Base-by-base conservation (phyloP, 92 coral and sea anemone genomes). In the Bergia sp. region DNA sequence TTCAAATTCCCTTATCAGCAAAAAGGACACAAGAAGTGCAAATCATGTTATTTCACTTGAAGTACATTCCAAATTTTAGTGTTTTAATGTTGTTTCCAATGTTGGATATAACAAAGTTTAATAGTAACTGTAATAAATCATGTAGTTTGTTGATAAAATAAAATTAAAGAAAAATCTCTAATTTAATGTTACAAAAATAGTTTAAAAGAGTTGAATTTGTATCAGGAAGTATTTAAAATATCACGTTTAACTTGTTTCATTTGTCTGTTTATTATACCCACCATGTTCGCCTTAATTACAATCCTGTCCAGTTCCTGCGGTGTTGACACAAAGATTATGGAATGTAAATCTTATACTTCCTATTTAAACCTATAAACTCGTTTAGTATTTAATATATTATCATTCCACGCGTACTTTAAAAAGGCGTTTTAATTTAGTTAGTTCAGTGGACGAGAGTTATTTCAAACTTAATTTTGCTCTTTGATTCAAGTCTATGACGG, bases 251-350 rank as follows among this genome's bases (percentile, higher is more conserved):
- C 21, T 18, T 9, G 4, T 7, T 41, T 76, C 8, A 2, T 16
- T 76, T 41, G 41, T 42, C 11, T 18, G 23, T 76, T 21, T 18
- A 4, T 76, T 38, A 76, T 41, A 16, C 69, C n/a, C 80, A 76
- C 8, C 80, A 76, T 13, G 29, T 76, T 76, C 3, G 29, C 36
- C 12, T 18, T 39, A 39, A 41, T 76, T 76, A 73, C 38, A 23
- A 18, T 21, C 47, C 43, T 76, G 80, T 76, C 45, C 45, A 76
- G 16, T 4, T 16, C 45, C 36, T 7, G 47, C 41, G 10, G 11
- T 76, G 53, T 76, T 76, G 43, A 41, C 80, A 16, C 80, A 76
- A 76, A 74, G 79, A 39, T 74, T 74, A 16, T 42, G 23, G 80
- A 76, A 41, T 39, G 53, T 41, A 76, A 76, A 76, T 42, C 80